These are phyloP conservation scores for Allobates femoralis DNA, from an alignment of 2,797 vertebrate genomes.

Conservation along the genomic window DNA sequence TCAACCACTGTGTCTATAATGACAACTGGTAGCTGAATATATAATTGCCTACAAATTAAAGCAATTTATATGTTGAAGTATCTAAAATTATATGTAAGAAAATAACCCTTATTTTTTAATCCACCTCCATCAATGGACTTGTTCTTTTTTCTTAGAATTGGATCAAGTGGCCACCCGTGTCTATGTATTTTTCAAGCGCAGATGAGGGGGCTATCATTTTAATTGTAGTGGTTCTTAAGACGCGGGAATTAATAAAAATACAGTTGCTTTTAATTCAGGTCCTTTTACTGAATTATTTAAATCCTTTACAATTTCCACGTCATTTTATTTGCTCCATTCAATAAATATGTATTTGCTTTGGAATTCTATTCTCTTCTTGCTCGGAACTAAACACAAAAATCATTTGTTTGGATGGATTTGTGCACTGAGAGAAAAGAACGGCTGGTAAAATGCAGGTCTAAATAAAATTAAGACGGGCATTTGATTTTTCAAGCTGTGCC, in stretches of 20 bases:
- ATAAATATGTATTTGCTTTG: neutral
- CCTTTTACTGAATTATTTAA: neutral
- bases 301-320: neutral
- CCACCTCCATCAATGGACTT: neutral
- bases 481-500: constrained; percentile 49
- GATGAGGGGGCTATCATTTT: neutral
- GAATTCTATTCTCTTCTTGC: neutral
- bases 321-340: neutral
- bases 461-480: constrained; percentile 28
- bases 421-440: neutral
- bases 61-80: neutral
- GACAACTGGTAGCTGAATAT: neutral
- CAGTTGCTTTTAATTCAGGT: neutral
- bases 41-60: neutral
- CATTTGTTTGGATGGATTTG: constrained; percentile 2
- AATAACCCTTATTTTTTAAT: neutral
- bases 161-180: neutral
- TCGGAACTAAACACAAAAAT: neutral
- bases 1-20: too few species aligned
- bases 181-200: neutral
- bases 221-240: constrained; percentile 1
- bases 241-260: neutral
- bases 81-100: neutral
- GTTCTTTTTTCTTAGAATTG: neutral
- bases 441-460: constrained; percentile 14